These are phyloP conservation scores for Euwallacea fornicatus DNA, from an alignment of 1,140 invertebrate genomes.

Conservation along the genomic window DNA sequence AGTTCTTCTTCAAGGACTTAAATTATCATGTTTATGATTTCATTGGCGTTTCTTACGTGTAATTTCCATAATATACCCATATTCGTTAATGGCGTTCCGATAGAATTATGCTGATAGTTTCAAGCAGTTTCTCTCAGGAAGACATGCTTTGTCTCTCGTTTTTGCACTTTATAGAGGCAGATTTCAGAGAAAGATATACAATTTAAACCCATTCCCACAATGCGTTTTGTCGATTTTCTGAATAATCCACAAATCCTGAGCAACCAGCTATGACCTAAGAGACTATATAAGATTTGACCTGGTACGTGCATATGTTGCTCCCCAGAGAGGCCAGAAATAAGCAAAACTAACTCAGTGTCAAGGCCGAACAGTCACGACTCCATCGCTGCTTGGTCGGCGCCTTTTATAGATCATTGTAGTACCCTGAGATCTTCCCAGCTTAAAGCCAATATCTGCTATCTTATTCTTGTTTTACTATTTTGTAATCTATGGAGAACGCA, in stretches of 20 bases:
- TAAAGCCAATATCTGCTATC: constrained; percentile 9
- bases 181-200: not conserved
- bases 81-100: too few relatives aligned
- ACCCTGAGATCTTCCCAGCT: constrained; percentile 21
- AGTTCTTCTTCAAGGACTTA: too few relatives aligned
- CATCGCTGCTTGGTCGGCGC: constrained; percentile 21
- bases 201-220: not conserved
- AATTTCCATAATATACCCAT: too few relatives aligned
- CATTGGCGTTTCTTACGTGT: too few relatives aligned
- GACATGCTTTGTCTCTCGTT: too few relatives aligned
- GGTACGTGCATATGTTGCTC: constrained; percentile 14
- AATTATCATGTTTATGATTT: too few relatives aligned
- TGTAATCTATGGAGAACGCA: constrained; percentile 7
- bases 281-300: constrained; percentile 14
- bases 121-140: too few relatives aligned
- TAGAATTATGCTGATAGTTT: too few relatives aligned
- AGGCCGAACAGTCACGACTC: constrained; percentile 34
- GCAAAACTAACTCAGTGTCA: constrained; percentile 33
- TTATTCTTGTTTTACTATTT: constrained; percentile 18
- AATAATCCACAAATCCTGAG: constrained; percentile 16
- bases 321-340: constrained; percentile 17
- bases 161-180: not conserved
- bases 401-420: constrained; percentile 32
- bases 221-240: constrained; percentile 8
- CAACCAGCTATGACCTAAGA: constrained; percentile 23